These are phyloP conservation scores for Periplaneta americana DNA, from an alignment of 1,140 invertebrate genomes.

Conservation along the genomic window DNA sequence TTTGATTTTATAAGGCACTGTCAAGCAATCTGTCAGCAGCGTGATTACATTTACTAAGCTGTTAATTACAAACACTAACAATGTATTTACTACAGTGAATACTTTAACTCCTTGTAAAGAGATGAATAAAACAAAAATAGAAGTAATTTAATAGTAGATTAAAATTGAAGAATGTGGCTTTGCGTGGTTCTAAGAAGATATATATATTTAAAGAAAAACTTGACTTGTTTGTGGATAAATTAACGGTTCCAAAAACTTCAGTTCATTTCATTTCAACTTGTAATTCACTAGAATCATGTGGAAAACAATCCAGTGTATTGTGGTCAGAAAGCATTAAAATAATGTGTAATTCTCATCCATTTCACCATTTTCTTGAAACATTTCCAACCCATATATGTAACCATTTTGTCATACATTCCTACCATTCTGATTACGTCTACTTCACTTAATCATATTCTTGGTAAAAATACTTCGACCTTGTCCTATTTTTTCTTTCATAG, in stretches of 20 bases:
- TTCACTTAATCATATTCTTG: not conserved
- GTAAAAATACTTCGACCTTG: not conserved
- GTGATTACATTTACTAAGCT: not conserved
- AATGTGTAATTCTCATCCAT: constrained; percentile 7
- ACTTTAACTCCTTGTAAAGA: not conserved
- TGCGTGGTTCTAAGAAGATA: not conserved
- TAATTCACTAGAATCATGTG: not conserved
- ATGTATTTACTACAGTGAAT: not conserved
- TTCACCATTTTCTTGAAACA: not conserved
- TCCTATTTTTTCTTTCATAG: no score
- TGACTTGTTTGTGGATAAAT: not conserved
- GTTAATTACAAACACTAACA: not conserved
- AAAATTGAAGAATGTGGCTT: not conserved
- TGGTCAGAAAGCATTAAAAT: constrained; percentile 13
- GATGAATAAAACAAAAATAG: not conserved
- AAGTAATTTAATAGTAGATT: not conserved
- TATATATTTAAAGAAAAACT: not conserved
- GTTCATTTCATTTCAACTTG: not conserved
- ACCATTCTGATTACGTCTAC: not conserved
- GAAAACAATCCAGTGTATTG: not conserved
- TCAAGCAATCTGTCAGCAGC: not conserved
- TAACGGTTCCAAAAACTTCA: not conserved
- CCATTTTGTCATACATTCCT: not conserved
- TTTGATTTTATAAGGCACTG: not conserved
- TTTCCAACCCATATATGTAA: not conserved